These are phyloP conservation scores for Pelobates fuscus DNA, from an alignment of 2,113 vertebrate genomes.

Conservation along the genomic window DNA sequence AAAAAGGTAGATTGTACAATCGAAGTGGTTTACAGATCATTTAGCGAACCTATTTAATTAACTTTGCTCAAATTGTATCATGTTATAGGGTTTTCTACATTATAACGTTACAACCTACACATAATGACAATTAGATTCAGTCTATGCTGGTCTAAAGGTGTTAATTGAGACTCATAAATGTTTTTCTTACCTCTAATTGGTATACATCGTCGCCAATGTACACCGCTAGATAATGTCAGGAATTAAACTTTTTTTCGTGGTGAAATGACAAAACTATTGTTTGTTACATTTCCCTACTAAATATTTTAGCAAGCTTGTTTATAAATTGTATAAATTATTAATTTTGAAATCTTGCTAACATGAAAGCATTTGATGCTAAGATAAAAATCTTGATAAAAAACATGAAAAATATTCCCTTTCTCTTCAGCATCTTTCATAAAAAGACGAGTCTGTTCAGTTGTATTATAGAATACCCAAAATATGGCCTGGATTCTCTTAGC, in stretches of 20 bases:
- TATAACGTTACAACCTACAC: not conserved
- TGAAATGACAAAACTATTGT: not conserved
- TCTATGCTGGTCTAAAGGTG: no score
- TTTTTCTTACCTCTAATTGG: constrained; percentile 13
- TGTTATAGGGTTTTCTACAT: no score
- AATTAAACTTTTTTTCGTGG: not conserved
- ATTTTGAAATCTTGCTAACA: not conserved
- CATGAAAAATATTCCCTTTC: not conserved
- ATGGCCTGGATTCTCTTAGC: no score
- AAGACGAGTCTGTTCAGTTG: no score
- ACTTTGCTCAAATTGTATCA: no score
- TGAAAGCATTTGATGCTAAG: not conserved
- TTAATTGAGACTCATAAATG: not conserved
- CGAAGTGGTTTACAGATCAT: no score
- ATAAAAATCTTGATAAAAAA: constrained; percentile 31
- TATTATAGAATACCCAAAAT: no score
- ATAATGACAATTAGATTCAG: no score
- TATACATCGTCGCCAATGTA: not conserved
- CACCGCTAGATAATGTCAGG: not conserved
- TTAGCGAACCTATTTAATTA: no score
- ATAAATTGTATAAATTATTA: constrained; percentile 12
- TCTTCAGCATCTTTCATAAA: no score
- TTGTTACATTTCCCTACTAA: constrained; percentile 1
- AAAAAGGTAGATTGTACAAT: no score
- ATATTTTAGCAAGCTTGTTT: not conserved